Evolutionary conservation across 2,113 vertebrate species (phyloP).

Genomic region (Scartelaos histophorus): DNA sequence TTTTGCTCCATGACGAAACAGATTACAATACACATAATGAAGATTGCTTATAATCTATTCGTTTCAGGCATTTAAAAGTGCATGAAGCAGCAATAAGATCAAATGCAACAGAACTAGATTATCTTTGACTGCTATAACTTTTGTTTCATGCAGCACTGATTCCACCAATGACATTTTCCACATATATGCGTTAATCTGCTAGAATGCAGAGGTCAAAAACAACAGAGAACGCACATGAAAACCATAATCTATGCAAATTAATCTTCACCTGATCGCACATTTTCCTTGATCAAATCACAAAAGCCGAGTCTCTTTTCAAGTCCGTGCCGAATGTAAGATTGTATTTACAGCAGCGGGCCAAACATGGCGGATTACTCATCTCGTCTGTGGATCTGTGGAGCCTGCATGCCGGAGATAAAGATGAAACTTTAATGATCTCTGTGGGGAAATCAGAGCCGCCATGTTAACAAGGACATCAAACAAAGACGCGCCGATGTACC

Average conservation of each 20-base stretch:
- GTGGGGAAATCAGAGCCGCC: constrained; percentile 29
- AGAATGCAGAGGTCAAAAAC: background rate
- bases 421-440: constrained; percentile 50
- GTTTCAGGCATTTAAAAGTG: too few relatives aligned
- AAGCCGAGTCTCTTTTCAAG: constrained; percentile 16
- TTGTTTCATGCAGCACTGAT: background rate
- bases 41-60: too few relatives aligned
- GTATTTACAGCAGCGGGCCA: constrained; percentile 38
- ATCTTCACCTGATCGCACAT: background rate
- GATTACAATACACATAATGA: too few relatives aligned
- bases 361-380: constrained; percentile 50
- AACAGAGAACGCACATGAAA: background rate
- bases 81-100: background rate
- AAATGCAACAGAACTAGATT: background rate
- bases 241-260: background rate
- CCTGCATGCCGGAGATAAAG: constrained; percentile 46
- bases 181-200: background rate
- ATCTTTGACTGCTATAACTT: background rate
- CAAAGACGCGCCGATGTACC: constrained; percentile 24
- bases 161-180: background rate
- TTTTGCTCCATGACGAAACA: too few relatives aligned
- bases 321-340: constrained; percentile 15
- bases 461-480: constrained; percentile 49
- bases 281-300: constrained; percentile 5
- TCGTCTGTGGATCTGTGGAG: constrained; percentile 40